phyloP scores from a whole-genome alignment of 2,113 vertebrate genomes.

The Myxocyprinus asiaticus region DNA sequence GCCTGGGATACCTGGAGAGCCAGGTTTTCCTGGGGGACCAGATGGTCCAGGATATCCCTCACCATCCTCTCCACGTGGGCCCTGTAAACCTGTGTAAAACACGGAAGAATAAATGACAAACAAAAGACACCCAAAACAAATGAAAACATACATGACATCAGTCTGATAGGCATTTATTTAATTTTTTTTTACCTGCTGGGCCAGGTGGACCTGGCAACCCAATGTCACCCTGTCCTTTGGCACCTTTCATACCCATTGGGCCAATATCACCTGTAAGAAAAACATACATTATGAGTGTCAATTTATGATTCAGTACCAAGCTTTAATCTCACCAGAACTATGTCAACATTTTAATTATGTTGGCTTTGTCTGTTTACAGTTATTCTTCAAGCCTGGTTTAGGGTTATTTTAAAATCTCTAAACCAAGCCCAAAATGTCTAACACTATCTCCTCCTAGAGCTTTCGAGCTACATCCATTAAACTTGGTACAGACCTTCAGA shows the following conservation, averaged over 20 bases:
- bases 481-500: too few species aligned
- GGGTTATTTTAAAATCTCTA: too few species aligned
- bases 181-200: constrained; percentile 57
- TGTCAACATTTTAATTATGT: not conserved
- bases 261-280: constrained; percentile 54
- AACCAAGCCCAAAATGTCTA: too few species aligned
- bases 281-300: not conserved
- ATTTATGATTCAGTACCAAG: not conserved
- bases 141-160: not conserved
- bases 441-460: too few species aligned
- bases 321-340: not conserved
- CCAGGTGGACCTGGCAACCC: constrained; percentile 63
- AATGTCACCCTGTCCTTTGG: constrained; percentile 57
- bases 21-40: constrained; percentile 62
- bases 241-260: constrained; percentile 64
- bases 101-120: not conserved
- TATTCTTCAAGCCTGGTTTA: too few species aligned
- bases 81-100: constrained; percentile 60
- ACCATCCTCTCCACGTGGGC: constrained; percentile 60
- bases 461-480: too few species aligned
- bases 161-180: not conserved
- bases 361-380: too few species aligned
- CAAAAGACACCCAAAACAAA: not conserved
- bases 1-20: constrained; percentile 61
- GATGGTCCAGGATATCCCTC: constrained; percentile 61